Base-by-base conservation (phyloP, 2,888 invertebrate genomes). In the Aspidiotus destructor region DNA sequence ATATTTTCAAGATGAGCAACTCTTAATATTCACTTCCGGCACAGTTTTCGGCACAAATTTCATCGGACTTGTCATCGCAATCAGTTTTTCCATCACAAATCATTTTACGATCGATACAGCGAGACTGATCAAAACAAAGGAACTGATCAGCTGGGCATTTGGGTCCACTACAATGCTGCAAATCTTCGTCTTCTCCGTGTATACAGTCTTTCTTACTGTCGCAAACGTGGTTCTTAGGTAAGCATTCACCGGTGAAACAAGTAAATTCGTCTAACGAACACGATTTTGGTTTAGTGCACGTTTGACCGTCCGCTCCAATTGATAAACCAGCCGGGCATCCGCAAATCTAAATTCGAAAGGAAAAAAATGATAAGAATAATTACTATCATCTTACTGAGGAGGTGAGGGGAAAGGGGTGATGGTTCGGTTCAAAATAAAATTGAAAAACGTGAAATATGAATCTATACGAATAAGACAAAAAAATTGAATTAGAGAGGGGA, bases 261-360 rank as follows among this genome's bases (percentile, higher is more conserved):
- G 76, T 75, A 73, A 79, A 81, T 74, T 90, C 89, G 72, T 87
- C 86, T 3, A 82, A 83, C 62, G 72, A 71, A 48, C 71, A 71
- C 8, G 41, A 63, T 55, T 60, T 60, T 13, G 70, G 17, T 41
- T 65, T 60, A 53, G 61, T 60, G 62, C 75, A 75, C 2, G 71
- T 71, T 16, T 62, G 15, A 28, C 71, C 72, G 61, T 73, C 71
- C 7, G 52, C 40, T 1, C 76, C 76, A 11, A 87, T 78, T 0
- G 80, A 76, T 75, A 84, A 80, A 0, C 87, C 86, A 0, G 83
- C 77, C 0, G 92, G 88, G 75, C 93, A 93, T 2, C 79, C 78
- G 72, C 84, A 84, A 2, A 28, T 28, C 28, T 28, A 5, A 28
- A 28, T 28, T 28, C 28, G 5, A 28, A 77, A 74, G 74, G 76